A percentile compares a stretch with the other conserved stretches of the same genome.
These are phyloP conservation scores for Anagyrus pseudococci DNA, from an alignment of 2,888 invertebrate species.

Conservation along the genomic window DNA sequence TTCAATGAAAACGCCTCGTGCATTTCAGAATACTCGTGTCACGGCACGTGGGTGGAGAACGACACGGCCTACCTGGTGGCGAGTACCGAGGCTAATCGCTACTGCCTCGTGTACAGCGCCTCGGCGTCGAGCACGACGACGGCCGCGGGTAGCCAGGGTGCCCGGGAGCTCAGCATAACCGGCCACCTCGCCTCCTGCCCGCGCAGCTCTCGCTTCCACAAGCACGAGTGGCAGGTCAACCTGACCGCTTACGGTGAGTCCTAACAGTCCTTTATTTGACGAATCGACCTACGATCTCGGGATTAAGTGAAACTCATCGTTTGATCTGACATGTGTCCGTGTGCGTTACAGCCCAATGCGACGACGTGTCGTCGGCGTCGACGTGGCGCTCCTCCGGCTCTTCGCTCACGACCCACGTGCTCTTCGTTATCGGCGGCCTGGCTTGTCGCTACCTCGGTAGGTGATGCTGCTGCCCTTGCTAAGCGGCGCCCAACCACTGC, in stretches of 20 bases:
- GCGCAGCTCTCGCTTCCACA: constrained; percentile 52
- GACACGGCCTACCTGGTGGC: constrained; percentile 72
- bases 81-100: constrained; percentile 56
- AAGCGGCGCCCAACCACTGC: too few relatives aligned
- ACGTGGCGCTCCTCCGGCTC: constrained; percentile 50
- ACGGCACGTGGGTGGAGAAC: constrained; percentile 75
- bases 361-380: constrained; percentile 53
- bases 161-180: constrained; percentile 54
- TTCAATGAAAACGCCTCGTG: not conserved
- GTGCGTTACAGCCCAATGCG: constrained; percentile 55
- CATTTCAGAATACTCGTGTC: constrained; percentile 73
- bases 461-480: constrained; percentile 50
- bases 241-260: constrained; percentile 56
- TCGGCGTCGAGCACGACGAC: constrained; percentile 45
- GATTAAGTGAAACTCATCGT: not conserved
- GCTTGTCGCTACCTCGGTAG: constrained; percentile 51
- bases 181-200: constrained; percentile 59
- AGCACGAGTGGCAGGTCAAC: constrained; percentile 57
- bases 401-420: constrained; percentile 43
- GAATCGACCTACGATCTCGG: not conserved
- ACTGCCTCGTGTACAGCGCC: constrained; percentile 57
- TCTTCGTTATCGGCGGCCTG: constrained; percentile 44
- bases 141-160: constrained; percentile 43
- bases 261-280: constrained; percentile 14
- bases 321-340: too few relatives aligned